phyloP scores from a whole-genome alignment of 2,113 vertebrate genomes.

The Athene cunicularia region DNA sequence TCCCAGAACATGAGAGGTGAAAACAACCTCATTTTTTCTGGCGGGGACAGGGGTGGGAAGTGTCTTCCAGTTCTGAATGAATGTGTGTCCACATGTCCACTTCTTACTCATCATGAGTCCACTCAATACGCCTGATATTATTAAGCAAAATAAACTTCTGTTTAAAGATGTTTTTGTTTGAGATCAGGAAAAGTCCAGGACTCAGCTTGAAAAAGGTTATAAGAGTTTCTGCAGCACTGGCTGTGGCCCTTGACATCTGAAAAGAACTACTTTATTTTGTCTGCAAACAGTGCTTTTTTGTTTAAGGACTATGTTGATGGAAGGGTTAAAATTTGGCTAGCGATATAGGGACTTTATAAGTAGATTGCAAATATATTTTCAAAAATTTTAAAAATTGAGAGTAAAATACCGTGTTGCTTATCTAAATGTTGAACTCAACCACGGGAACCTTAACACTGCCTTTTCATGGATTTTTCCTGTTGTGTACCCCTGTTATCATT shows the following conservation, averaged over 20 bases:
- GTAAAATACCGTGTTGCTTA: background rate
- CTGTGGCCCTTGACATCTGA: accelerated
- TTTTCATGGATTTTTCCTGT: background rate
- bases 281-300: background rate
- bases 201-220: background rate
- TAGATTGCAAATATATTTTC: background rate
- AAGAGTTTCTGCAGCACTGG: background rate
- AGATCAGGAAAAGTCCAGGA: background rate
- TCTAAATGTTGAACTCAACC: background rate
- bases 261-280: background rate
- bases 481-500: background rate
- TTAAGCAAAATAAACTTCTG: background rate
- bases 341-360: background rate
- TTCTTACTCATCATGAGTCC: conserved; percentile 18
- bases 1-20: background rate
- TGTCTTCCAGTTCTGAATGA: background rate
- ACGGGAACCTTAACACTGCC: background rate
- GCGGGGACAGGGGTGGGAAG: accelerated
- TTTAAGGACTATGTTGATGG: background rate
- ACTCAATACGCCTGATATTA: background rate
- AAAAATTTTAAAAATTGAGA: background rate
- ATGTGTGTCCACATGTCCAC: background rate
- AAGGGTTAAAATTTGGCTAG: background rate
- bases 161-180: background rate
- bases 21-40: background rate